phyloP scores from a whole-genome alignment of 2,113 vertebrate genomes.

The Pelodiscus sinensis region DNA sequence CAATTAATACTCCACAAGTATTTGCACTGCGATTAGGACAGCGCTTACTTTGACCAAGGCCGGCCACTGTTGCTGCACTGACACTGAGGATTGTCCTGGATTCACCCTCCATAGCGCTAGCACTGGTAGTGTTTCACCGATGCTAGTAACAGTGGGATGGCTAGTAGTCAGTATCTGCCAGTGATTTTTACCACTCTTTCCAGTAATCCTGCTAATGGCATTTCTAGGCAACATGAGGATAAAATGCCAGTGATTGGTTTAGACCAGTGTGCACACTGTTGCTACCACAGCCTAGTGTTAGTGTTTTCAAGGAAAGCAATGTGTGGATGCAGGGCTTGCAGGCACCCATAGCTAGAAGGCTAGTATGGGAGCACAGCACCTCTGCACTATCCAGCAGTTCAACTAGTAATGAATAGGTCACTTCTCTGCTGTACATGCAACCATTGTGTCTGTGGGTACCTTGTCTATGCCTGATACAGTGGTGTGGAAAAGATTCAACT shows the following conservation, averaged over 20 bases:
- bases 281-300: not conserved
- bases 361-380: rapidly evolving
- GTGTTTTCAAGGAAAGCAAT: rapidly evolving
- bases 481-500: conserved; percentile 66
- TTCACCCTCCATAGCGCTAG: not conserved
- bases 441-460: conserved; percentile 55
- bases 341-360: not conserved
- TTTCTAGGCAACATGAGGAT: not conserved
- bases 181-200: not conserved
- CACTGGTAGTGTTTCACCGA: not conserved
- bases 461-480: conserved; percentile 52
- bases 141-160: not conserved
- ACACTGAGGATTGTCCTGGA: not conserved
- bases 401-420: not conserved
- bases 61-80: not conserved
- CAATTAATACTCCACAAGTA: not conserved
- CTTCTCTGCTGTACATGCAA: not conserved
- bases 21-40: not conserved
- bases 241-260: not conserved
- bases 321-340: not conserved
- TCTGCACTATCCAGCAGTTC: not conserved
- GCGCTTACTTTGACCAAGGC: not conserved
- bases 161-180: not conserved
- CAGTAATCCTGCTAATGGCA: not conserved
- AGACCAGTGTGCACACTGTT: not conserved